Percentiles rank a stretch among this genome's conserved stretches.
Conservation (phyloP, 2,113 vertebrate genomes). For the Corydoras maculifer region DNA sequence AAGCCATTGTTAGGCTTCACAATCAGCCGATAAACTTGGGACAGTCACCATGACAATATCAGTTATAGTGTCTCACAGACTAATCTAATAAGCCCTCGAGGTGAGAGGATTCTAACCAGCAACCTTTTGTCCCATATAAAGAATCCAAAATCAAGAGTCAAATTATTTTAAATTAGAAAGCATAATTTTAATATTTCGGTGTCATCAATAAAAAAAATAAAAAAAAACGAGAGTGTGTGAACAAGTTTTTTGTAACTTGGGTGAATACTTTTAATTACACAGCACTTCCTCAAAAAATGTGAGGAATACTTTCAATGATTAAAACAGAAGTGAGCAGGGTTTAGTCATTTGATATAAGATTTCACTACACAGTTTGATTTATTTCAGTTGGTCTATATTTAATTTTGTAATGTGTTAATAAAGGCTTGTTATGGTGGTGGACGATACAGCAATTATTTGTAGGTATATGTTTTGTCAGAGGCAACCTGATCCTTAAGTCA, state of each 20-base stretch:
- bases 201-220: neutral
- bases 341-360: too few species aligned
- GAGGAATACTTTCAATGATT: too few species aligned
- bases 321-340: too few species aligned
- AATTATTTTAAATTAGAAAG: conserved; percentile 4
- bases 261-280: conserved; percentile 23
- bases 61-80: conserved; percentile 9
- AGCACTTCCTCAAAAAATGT: conserved; percentile 28
- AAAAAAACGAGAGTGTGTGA: conserved; percentile 1
- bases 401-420: too few species aligned
- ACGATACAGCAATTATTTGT: too few species aligned
- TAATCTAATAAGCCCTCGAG: conserved; percentile 6
- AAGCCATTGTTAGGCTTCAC: conserved; percentile 15
- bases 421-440: too few species aligned
- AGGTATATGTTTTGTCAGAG: too few species aligned
- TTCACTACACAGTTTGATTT: too few species aligned
- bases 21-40: conserved; percentile 7
- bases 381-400: too few species aligned
- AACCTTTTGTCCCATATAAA: neutral
- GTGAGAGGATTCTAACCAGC: conserved; percentile 2
- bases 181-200: conserved; percentile 8
- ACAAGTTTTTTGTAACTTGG: conserved; percentile 17
- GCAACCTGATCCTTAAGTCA: too few species aligned
- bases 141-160: neutral
- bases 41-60: conserved; percentile 10